Percentiles rank a stretch among this genome's conserved stretches.
Evolutionary conservation across 2,888 invertebrate species (phyloP).

Genomic region (Pyrochroa serraticornis): DNA sequence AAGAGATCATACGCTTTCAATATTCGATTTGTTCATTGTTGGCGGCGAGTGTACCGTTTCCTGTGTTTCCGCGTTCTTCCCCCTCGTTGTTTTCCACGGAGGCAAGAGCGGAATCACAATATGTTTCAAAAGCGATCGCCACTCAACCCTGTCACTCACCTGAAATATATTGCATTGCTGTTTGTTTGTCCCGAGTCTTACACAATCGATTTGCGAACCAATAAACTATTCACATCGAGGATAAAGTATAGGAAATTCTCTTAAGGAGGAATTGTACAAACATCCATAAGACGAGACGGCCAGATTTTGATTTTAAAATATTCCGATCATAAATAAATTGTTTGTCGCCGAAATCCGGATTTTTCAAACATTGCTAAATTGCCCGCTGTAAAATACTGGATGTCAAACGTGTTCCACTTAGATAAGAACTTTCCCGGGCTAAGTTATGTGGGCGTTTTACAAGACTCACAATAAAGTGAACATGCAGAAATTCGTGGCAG

Average conservation of each 20-base stretch:
- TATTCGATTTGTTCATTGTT: constrained; percentile 31
- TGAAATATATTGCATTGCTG: constrained; percentile 44
- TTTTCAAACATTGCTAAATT: constrained; percentile 14
- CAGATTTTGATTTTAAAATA: constrained; percentile 12
- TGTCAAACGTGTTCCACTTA: constrained; percentile 10
- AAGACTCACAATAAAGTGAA: constrained; percentile 7
- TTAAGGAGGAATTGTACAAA: not conserved
- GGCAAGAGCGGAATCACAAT: constrained; percentile 40
- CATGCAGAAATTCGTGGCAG: constrained; percentile 1
- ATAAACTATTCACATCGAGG: constrained; percentile 33
- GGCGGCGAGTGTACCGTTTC: constrained; percentile 24
- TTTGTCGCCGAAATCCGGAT: constrained; percentile 12
- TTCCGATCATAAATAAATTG: constrained; percentile 11
- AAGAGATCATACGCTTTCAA: constrained; percentile 25
- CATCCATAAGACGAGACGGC: constrained; percentile 6
- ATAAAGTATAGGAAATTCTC: too few relatives aligned
- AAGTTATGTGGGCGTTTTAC: constrained; percentile 7
- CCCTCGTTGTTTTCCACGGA: constrained; percentile 12
- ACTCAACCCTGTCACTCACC: constrained; percentile 47
- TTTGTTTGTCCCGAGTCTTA: constrained; percentile 36
- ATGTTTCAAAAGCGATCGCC: constrained; percentile 46
- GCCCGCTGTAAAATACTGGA: constrained; percentile 10
- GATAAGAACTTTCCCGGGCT: constrained; percentile 8
- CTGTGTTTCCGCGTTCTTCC: constrained; percentile 19
- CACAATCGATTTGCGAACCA: constrained; percentile 44